Evolutionary conservation across 2,888 invertebrate species (phyloP).

Genomic region (Laothoe populi): DNA sequence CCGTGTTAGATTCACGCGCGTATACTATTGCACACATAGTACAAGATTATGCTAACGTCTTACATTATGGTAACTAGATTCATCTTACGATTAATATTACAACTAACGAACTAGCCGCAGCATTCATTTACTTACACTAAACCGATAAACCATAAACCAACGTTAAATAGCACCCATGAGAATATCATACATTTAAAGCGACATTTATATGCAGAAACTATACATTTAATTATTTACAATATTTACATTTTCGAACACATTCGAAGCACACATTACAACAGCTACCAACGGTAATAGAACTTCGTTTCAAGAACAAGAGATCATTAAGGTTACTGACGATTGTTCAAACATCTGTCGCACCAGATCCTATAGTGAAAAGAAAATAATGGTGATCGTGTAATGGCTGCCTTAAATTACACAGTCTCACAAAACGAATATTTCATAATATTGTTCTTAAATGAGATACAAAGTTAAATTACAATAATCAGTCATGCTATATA

Average conservation of each 20-base stretch:
- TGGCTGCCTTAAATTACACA: slow-evolving; percentile 78
- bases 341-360: slow-evolving; percentile 7
- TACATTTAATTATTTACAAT: slow-evolving; percentile 70
- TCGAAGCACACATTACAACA: slow-evolving; percentile 50
- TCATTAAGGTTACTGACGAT: not conserved
- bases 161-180: slow-evolving; percentile 82
- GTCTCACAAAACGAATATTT: slow-evolving; percentile 74
- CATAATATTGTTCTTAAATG: slow-evolving; percentile 75
- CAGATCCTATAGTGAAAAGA: slow-evolving; percentile 19
- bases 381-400: slow-evolving; percentile 51
- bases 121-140: slow-evolving; percentile 52
- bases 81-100: slow-evolving; percentile 41
- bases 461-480: slow-evolving; percentile 71
- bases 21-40: slow-evolving; percentile 79
- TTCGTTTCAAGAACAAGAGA: not conserved
- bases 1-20: slow-evolving; percentile 42
- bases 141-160: slow-evolving; percentile 74
- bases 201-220: slow-evolving; percentile 63
- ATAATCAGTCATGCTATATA: slow-evolving; percentile 73
- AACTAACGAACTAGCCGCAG: slow-evolving; percentile 54
- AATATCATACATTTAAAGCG: slow-evolving; percentile 79
- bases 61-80: slow-evolving; percentile 57
- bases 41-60: slow-evolving; percentile 72
- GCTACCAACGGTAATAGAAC: slow-evolving; percentile 36
- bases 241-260: slow-evolving; percentile 44